These are phyloP conservation scores for Hypanus sabinus DNA, from an alignment of 2,113 vertebrate genomes.

Conservation along the genomic window DNA sequence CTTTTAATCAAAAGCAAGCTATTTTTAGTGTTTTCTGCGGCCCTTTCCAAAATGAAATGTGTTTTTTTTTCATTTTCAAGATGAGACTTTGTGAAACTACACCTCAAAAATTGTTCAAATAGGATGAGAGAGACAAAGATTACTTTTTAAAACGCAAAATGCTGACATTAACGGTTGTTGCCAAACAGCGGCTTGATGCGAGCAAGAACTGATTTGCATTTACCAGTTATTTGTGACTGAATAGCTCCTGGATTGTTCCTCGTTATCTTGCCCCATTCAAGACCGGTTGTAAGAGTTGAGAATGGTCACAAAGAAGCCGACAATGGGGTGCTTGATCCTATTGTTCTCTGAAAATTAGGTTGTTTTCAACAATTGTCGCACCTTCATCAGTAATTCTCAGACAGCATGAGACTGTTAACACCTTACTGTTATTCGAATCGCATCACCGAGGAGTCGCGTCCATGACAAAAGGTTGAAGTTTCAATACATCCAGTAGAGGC, in stretches of 20 bases:
- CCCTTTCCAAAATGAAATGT: background rate
- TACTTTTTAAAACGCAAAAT: background rate
- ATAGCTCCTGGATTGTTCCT: background rate
- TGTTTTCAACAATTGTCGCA: constrained; percentile 28
- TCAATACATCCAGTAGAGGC: background rate
- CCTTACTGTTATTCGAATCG: background rate
- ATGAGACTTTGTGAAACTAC: background rate
- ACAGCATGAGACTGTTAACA: constrained; percentile 21
- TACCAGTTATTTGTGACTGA: constrained; percentile 3
- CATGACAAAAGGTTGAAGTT: background rate
- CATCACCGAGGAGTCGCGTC: too few relatives aligned
- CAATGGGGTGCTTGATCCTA: constrained; percentile 13
- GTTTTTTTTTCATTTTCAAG: too few relatives aligned
- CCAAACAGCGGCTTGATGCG: background rate
- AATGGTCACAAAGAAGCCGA: background rate
- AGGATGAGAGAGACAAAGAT: background rate
- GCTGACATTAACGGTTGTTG: background rate
- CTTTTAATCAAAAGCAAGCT: background rate
- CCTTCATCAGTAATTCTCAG: background rate
- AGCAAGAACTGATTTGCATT: background rate
- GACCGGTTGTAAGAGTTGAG: background rate
- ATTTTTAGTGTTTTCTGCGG: background rate
- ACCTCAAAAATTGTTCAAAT: background rate
- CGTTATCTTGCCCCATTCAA: background rate
- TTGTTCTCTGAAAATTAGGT: constrained; percentile 6